Base-by-base conservation (phyloP, 2,888 invertebrate genomes). In the Metopia argyrocephala region DNA sequence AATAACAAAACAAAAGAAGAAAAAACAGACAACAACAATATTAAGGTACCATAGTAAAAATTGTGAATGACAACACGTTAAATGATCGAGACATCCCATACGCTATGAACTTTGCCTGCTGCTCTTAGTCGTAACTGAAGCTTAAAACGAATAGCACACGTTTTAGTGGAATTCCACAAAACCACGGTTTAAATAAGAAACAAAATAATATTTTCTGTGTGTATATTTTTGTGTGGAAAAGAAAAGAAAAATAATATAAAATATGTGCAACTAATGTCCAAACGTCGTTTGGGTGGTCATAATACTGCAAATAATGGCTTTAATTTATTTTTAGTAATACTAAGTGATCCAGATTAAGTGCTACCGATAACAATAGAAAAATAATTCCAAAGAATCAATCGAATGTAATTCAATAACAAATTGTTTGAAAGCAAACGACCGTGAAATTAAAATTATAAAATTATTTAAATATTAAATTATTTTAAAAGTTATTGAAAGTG, bases 61-160 rank as follows among this genome's bases (percentile, higher is more conserved):
- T 79, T 74, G 70, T 76, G 69, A 76, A 56, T 76, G 68, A 69
- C 76, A 69, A 54, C 69, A 65, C 73, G 68, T 66, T 57, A 59
- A 73, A 76, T 62, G 65, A 56, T 74, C 52, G 50, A 64, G 66
- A 71, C 62, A 25, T 20, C 59, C 46, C 23, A 18, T 45, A 23
- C 28, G 57, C 20, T 61, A 31, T 79, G 71, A 78, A 82, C 75
- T 82, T 79, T 78, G 71, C n/a, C n/a, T n/a, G 66, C 59, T 23
- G 66, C 38, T 46, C 56, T 78, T 84, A 84, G 84, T 84, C 81
- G 81, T 78, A 76, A 83, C 66, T 79, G 82, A 83, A 83, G 81
- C 83, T 82, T 78, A 83, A 85, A 69, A 82, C 84, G 83, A 84
- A n/a, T n/a, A 83, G 73, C 82, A 71, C 83, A 82, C 82, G 78